A percentile compares a stretch with the other conserved stretches of the same genome.
These are phyloP conservation scores for Equus przewalskii DNA, from an alignment of 2,113 vertebrate genomes.

Conservation along the genomic window DNA sequence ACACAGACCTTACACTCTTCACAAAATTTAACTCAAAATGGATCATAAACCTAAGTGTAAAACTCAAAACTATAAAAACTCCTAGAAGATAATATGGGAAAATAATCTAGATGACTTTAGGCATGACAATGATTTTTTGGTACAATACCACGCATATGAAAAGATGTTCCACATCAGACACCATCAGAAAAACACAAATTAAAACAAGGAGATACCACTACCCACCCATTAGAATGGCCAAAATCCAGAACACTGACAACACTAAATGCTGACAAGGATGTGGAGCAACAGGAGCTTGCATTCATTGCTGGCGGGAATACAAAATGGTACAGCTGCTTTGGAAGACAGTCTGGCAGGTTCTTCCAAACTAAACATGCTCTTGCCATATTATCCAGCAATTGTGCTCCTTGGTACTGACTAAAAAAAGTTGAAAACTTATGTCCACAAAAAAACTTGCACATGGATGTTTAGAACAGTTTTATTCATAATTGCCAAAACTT, in stretches of 20 bases:
- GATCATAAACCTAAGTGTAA: background rate
- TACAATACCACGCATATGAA: background rate
- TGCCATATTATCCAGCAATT: background rate
- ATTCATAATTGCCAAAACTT: background rate
- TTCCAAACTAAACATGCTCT: background rate
- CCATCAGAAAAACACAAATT: background rate
- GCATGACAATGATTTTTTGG: background rate
- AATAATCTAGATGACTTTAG: background rate
- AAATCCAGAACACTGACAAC: background rate
- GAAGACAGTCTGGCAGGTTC: background rate
- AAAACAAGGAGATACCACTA: background rate
- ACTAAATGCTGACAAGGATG: background rate
- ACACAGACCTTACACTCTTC: background rate
- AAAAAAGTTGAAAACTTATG: background rate
- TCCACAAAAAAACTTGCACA: background rate
- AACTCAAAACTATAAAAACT: background rate
- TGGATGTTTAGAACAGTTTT: background rate
- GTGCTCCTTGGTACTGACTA: background rate
- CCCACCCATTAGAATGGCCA: background rate
- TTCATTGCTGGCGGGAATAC: background rate
- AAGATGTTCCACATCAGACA: background rate
- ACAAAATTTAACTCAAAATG: conserved; percentile 4
- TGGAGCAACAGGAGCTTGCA: background rate
- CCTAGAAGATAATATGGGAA: background rate
- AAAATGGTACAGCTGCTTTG: background rate